phyloP scores from a whole-genome alignment of 2,113 vertebrate genomes.

The Cisticola juncidis region DNA sequence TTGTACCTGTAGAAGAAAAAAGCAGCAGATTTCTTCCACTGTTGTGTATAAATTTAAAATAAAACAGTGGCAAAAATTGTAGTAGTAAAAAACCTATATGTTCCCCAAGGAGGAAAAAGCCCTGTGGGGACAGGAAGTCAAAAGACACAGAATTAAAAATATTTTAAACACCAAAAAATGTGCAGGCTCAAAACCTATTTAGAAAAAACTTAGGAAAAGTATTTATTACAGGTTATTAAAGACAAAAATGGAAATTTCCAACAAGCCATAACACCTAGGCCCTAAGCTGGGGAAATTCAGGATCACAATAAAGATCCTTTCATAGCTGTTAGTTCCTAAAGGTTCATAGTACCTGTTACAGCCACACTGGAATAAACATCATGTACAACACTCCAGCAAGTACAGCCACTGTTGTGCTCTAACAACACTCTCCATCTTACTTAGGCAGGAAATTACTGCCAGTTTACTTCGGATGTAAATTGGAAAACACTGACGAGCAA shows the following conservation, averaged over 20 bases:
- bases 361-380: not conserved
- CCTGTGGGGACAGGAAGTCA: too few relatives aligned
- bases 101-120: not conserved
- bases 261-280: not conserved
- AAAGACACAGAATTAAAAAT: not conserved
- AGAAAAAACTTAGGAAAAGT: not conserved
- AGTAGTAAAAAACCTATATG: rapidly evolving
- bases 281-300: not conserved
- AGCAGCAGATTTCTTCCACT: not conserved
- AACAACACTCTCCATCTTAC: not conserved
- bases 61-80: not conserved
- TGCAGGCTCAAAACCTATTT: not conserved
- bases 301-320: not conserved
- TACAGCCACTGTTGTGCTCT: not conserved
- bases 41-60: not conserved
- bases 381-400: not conserved
- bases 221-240: not conserved
- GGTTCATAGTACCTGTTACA: not conserved
- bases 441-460: not conserved
- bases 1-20: not conserved
- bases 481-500: conserved; percentile 2
- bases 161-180: not conserved
- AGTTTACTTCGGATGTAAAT: not conserved
- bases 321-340: not conserved
- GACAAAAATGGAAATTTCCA: not conserved